Conservation (phyloP, 2,113 vertebrate genomes). For the Cygnus buccinator region DNA sequence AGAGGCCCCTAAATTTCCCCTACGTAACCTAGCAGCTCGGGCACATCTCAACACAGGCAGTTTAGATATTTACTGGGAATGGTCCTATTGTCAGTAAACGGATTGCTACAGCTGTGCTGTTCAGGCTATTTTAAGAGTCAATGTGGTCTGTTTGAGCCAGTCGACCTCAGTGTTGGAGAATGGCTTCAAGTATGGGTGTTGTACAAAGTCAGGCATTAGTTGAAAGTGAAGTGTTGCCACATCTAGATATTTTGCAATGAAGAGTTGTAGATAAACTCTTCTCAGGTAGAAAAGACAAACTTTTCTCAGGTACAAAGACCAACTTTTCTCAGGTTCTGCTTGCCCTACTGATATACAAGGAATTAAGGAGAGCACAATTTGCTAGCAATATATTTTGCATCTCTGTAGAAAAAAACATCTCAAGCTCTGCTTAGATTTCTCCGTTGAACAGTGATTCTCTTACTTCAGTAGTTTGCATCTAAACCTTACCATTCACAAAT, state of each 20-base stretch:
- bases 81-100: background rate
- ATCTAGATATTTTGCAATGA: background rate
- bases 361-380: background rate
- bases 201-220: background rate
- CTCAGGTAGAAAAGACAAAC: background rate
- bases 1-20: background rate
- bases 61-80: background rate
- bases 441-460: background rate
- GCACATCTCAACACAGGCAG: background rate
- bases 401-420: background rate
- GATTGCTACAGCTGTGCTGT: background rate
- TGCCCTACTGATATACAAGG: background rate
- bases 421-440: background rate
- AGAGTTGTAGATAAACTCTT: background rate
- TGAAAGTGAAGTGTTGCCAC: background rate
- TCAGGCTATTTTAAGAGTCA: background rate
- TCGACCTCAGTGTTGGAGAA: background rate
- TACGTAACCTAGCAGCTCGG: background rate
- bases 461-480: background rate
- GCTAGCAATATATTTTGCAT: background rate
- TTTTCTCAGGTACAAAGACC: background rate
- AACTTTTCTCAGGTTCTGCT: background rate
- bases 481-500: background rate
- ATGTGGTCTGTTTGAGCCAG: background rate
- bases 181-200: background rate